These are phyloP conservation scores for Epirrhoe tristata DNA, from an alignment of 2,888 invertebrate genomes.

Conservation along the genomic window DNA sequence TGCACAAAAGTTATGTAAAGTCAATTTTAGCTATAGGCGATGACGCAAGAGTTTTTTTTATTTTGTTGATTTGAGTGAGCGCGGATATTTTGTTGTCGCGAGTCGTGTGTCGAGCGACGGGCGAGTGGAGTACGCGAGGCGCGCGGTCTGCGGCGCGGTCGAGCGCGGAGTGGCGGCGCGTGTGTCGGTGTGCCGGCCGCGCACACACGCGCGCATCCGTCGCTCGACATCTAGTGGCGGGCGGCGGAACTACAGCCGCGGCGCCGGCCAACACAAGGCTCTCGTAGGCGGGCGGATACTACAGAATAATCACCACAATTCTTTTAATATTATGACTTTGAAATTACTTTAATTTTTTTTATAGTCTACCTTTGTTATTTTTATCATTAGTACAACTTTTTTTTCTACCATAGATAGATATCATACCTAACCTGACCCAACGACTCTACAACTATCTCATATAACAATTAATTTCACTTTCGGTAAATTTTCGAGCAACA, in stretches of 20 bases:
- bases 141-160: slow-evolving; percentile 81
- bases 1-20: slow-evolving; percentile 52
- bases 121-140: slow-evolving; percentile 68
- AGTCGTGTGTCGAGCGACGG: slow-evolving; percentile 65
- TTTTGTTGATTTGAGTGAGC: slow-evolving; percentile 55
- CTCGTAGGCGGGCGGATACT: slow-evolving; percentile 66
- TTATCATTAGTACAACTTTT: background rate
- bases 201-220: slow-evolving; percentile 74
- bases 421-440: background rate
- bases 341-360: background rate
- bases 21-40: slow-evolving; percentile 49
- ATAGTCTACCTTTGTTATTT: background rate
- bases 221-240: slow-evolving; percentile 73
- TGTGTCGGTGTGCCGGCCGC: slow-evolving; percentile 70
- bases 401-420: background rate
- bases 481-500: slow-evolving; percentile 31
- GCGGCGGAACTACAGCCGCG: slow-evolving; percentile 64
- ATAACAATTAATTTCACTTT: slow-evolving; percentile 35
- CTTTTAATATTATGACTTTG: slow-evolving; percentile 5
- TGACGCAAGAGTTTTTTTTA: slow-evolving; percentile 67
- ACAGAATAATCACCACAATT: slow-evolving; percentile 23
- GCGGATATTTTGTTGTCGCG: slow-evolving; percentile 70
- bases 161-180: slow-evolving; percentile 82
- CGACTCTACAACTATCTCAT: slow-evolving; percentile 21
- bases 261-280: slow-evolving; percentile 47